phyloP scores from a whole-genome alignment of 2,888 invertebrate genomes.

The Rhimphoctona megacephalus region DNA sequence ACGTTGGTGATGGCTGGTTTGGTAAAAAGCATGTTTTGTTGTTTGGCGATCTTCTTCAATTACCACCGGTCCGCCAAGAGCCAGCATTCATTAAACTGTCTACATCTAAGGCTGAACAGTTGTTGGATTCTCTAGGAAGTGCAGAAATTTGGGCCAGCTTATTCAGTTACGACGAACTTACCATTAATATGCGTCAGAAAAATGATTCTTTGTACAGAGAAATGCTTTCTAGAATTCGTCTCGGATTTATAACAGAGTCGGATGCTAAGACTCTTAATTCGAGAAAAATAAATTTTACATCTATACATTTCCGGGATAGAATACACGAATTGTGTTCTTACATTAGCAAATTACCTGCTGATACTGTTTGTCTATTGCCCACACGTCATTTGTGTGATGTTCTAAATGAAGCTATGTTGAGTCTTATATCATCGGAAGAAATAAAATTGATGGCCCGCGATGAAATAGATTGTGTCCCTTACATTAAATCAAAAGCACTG shows the following conservation, averaged over 20 bases:
- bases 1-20: neutral
- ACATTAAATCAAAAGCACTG: constrained; percentile 56
- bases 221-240: constrained; percentile 61
- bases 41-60: constrained; percentile 56
- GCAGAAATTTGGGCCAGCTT: constrained; percentile 73
- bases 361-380: constrained; percentile 72
- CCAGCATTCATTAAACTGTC: constrained; percentile 75
- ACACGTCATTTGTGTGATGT: constrained; percentile 69
- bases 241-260: constrained; percentile 11
- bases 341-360: constrained; percentile 70
- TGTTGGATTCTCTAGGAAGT: constrained; percentile 67
- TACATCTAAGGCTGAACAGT: constrained; percentile 70
- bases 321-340: constrained; percentile 71
- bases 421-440: constrained; percentile 58
- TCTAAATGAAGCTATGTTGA: constrained; percentile 70
- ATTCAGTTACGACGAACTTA: constrained; percentile 75
- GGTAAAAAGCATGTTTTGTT: too few species aligned
- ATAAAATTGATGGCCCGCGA: constrained; percentile 69
- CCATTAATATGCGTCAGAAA: constrained; percentile 31
- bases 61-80: constrained; percentile 77
- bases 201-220: constrained; percentile 68
- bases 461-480: constrained; percentile 60
- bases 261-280: constrained; percentile 46
- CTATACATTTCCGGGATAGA: constrained; percentile 47
- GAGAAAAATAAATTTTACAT: constrained; percentile 34